Evolutionary conservation across 2,888 invertebrate species (phyloP), one percentile per base, ranked within the genome.

Genomic region (Brenthis ino): DNA sequence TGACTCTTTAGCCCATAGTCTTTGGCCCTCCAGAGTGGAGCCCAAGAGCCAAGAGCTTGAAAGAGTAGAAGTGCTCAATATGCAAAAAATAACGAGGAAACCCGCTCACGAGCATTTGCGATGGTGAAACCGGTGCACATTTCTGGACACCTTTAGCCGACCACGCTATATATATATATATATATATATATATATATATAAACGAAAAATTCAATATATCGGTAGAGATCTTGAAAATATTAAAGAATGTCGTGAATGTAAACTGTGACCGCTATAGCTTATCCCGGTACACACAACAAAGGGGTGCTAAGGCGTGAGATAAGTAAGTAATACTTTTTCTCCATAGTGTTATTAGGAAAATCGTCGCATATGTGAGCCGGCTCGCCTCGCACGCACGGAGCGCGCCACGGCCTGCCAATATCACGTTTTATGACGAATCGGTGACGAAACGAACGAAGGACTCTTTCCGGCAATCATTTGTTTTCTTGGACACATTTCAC

Each of bases 341-440:
- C 24, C 33, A 68, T 65, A 54, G 55, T 48, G 13, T 64, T 68
- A 64, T 65, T 58, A 68, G 58, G 53, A 57, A 64, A 68, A 64
- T 60, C 50, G 68, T 64, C 68, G 24, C 55, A 60, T 64, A 33
- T 56, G 55, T 20, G 64, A 33, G 57, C 51, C 50, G 67, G 11
- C 8, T 43, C 8, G 8, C 37, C 11, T 1, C 55, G 48, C 60
- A n/a, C 24, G 47, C 20, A 28, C 54, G 28, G 28, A 12, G 13
- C 24, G 24, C 56, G 37, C 16, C 33, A 12, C 56, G 14, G 20
- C 13, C 48, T 47, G 61, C 54, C 69, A 55, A 56, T 47, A 50
- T 47, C 65, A 61, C 47, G 50, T 61, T 65, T 63, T 63, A 57
- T 57, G 28, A 53, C 37, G 56, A 37, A 57, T 60, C 51, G 16